These are phyloP conservation scores for Ormyrus rosae DNA, from an alignment of 2,888 invertebrate genomes.

Conservation along the genomic window DNA sequence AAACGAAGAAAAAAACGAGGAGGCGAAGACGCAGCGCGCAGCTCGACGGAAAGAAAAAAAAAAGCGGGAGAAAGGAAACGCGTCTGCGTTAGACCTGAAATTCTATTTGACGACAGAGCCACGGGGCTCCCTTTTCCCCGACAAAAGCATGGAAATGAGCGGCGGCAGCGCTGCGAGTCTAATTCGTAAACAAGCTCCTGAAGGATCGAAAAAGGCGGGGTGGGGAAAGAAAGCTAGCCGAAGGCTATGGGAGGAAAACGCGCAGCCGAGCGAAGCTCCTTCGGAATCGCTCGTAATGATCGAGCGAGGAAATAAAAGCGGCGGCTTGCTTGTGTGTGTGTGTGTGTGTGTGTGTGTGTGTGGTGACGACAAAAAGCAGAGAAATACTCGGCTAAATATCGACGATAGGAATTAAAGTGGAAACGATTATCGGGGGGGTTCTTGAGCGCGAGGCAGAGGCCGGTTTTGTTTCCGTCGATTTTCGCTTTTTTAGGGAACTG, in stretches of 20 bases:
- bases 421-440: constrained; percentile 40
- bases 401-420: constrained; percentile 48
- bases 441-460: constrained; percentile 2
- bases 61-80: not conserved
- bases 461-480: constrained; percentile 53
- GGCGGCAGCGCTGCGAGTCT: constrained; percentile 26
- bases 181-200: constrained; percentile 54
- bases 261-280: not conserved
- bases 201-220: constrained; percentile 30
- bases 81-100: constrained; percentile 25
- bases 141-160: constrained; percentile 58
- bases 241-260: constrained; percentile 4
- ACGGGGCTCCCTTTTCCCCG: constrained; percentile 10
- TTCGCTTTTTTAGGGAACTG: constrained; percentile 15
- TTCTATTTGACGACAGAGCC: constrained; percentile 52
- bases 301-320: constrained; percentile 19
- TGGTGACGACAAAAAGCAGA: not conserved
- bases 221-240: not conserved
- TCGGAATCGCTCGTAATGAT: constrained; percentile 40
- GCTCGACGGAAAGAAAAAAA: not conserved
- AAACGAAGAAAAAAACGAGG: constrained; percentile 12
- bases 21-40: not conserved
- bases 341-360: not conserved
- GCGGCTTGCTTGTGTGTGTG: not conserved
- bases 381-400: constrained; percentile 43